phyloP scores from a whole-genome alignment of 2,797 vertebrate species.

The Amphiprion clarkii region DNA sequence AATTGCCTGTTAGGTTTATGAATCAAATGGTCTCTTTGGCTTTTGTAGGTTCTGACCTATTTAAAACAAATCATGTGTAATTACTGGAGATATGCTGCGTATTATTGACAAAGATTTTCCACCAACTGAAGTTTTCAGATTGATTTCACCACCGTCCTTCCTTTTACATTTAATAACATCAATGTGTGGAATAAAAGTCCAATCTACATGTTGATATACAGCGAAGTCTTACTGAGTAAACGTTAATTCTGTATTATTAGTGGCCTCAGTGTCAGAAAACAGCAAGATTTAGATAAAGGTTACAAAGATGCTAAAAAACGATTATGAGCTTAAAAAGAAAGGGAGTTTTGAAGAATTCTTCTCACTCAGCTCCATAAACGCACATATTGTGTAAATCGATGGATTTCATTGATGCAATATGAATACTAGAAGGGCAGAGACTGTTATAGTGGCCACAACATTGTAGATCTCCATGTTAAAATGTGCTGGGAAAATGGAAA shows the following conservation, averaged over 20 bases:
- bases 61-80: slow-evolving; percentile 17
- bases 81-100: not conserved
- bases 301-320: too few species aligned
- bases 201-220: too few species aligned
- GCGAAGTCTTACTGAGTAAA: too few species aligned
- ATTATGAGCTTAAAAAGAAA: too few species aligned
- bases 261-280: too few species aligned
- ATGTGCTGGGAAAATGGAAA: not conserved
- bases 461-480: not conserved
- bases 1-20: slow-evolving; percentile 10
- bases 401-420: not conserved
- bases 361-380: not conserved
- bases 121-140: not conserved
- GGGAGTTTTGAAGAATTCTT: too few species aligned
- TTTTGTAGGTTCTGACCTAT: slow-evolving; percentile 12
- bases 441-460: not conserved
- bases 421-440: not conserved
- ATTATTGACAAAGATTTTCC: slow-evolving; percentile 6
- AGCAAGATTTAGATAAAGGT: too few species aligned
- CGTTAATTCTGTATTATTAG: too few species aligned
- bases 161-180: not conserved
- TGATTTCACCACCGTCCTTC: not conserved
- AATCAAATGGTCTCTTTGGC: not conserved
- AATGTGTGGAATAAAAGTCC: not conserved
- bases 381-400: not conserved